Conservation (phyloP, 1,140 invertebrate species). For the Drosophila lowei region DNA sequence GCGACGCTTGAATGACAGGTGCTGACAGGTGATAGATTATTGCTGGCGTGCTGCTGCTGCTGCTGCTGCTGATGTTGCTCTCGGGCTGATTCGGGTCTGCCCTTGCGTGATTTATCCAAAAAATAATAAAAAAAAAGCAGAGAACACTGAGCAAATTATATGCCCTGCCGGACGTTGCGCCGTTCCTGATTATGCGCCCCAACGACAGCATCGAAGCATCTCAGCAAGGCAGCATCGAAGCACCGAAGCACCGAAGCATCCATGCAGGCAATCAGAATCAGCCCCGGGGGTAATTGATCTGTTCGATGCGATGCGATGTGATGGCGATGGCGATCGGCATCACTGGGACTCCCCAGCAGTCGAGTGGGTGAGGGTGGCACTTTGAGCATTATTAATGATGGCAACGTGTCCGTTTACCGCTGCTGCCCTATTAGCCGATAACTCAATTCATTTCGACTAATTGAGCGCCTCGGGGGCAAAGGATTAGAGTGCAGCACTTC, state of each 20-base stretch:
- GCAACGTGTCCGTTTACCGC: constrained; percentile 34
- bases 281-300: constrained; percentile 65
- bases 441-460: constrained; percentile 76
- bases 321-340: constrained; percentile 58
- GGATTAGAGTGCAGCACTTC: constrained; percentile 5
- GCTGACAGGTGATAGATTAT: constrained; percentile 83
- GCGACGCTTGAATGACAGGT: constrained; percentile 83
- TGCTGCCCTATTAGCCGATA: constrained; percentile 71
- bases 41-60: constrained; percentile 51
- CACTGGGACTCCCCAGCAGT: constrained; percentile 65
- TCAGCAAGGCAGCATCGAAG: constrained; percentile 6
- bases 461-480: constrained; percentile 46
- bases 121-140: constrained; percentile 14
- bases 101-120: constrained; percentile 75
- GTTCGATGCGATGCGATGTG: constrained; percentile 57
- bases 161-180: constrained; percentile 7
- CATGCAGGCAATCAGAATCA: constrained; percentile 36
- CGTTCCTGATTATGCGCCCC: constrained; percentile 50
- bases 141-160: constrained; percentile 49
- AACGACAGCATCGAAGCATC: constrained; percentile 17
- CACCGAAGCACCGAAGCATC: constrained; percentile 12
- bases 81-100: constrained; percentile 1
- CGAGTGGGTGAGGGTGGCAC: constrained; percentile 20
- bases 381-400: constrained; percentile 77
- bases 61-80: constrained; percentile 3